Conservation (phyloP, 1,140 invertebrate genomes). For the Drosophila ercepeae region DNA sequence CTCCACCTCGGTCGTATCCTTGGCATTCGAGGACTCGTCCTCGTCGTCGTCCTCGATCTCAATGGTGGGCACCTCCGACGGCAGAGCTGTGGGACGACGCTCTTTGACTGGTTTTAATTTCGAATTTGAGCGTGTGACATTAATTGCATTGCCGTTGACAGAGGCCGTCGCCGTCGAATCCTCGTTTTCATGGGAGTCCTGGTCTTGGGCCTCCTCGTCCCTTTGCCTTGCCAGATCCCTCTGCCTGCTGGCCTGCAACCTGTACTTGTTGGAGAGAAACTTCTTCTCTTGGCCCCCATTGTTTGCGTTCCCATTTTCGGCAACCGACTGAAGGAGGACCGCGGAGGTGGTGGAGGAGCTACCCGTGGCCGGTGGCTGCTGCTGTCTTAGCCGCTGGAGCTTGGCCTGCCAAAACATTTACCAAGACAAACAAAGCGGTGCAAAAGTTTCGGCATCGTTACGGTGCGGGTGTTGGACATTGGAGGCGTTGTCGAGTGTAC, state of each 20-base stretch:
- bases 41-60: constrained; percentile 31
- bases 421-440: constrained; percentile 74
- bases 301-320: constrained; percentile 48
- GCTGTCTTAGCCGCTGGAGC: constrained; percentile 62
- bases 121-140: constrained; percentile 68
- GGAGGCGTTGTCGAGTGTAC: constrained; percentile 42
- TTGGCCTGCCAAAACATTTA: constrained; percentile 70
- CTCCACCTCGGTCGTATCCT: background rate
- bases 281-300: constrained; percentile 27
- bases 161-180: constrained; percentile 9
- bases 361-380: constrained; percentile 1
- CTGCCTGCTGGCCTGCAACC: constrained; percentile 28
- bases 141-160: constrained; percentile 68
- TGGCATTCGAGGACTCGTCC: constrained; percentile 5
- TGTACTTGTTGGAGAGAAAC: constrained; percentile 49
- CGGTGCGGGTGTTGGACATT: constrained; percentile 25
- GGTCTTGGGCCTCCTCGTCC: background rate
- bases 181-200: background rate
- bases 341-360: constrained; percentile 8
- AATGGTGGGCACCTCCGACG: constrained; percentile 63
- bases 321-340: constrained; percentile 33
- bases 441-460: constrained; percentile 42
- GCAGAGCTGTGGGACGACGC: constrained; percentile 73
- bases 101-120: constrained; percentile 82
- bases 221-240: background rate